Evolutionary conservation across 1,140 invertebrate genomes (phyloP).

Genomic region (Vanessa atalanta): DNA sequence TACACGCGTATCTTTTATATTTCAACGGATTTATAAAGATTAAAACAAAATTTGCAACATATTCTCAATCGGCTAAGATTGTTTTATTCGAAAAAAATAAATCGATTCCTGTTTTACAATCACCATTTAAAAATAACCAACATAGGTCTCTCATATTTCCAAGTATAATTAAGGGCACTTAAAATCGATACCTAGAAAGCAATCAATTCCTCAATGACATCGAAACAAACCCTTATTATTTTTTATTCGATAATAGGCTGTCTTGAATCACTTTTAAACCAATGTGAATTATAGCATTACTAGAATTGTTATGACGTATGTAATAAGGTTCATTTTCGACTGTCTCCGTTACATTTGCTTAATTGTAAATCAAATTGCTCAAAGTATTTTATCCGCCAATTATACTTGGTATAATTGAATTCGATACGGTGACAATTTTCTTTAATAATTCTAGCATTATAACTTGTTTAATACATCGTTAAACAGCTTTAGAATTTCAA

Average conservation of each 20-base stretch:
- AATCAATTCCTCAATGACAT: constrained; percentile 57
- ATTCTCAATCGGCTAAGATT: not conserved
- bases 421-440: constrained; percentile 56
- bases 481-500: not conserved
- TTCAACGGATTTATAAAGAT: not conserved
- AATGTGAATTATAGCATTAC: constrained; percentile 14
- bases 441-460: constrained; percentile 37
- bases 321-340: constrained; percentile 36
- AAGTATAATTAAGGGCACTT: constrained; percentile 54
- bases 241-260: constrained; percentile 52
- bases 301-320: constrained; percentile 17
- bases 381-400: constrained; percentile 55
- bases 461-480: constrained; percentile 24
- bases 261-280: constrained; percentile 40
- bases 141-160: constrained; percentile 44
- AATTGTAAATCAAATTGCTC: constrained; percentile 37
- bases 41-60: not conserved
- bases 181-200: constrained; percentile 58
- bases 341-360: constrained; percentile 9
- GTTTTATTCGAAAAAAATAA: not conserved
- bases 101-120: not conserved
- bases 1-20: too few species aligned
- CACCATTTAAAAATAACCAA: constrained; percentile 10
- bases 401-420: constrained; percentile 55
- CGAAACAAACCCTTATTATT: constrained; percentile 53